A percentile compares a stretch with the other conserved stretches of the same genome.
Conservation (phyloP, 2,797 vertebrate genomes). For the Gallinago solitaria region DNA sequence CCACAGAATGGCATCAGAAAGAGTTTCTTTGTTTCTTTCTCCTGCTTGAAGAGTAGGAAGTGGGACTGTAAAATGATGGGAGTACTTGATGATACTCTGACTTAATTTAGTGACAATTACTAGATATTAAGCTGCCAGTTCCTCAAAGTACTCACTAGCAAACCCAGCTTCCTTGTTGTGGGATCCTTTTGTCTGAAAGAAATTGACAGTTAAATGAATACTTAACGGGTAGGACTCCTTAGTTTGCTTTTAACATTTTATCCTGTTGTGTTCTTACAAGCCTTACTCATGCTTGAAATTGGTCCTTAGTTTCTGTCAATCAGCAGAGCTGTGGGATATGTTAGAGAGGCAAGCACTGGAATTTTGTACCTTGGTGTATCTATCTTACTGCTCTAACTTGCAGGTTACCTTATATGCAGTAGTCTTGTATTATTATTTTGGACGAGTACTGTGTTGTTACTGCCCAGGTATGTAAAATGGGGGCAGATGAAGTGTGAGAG, state of each 20-base stretch:
- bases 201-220: not conserved
- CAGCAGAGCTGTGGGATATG: not conserved
- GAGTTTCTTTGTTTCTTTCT: not conserved
- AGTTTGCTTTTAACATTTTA: not conserved
- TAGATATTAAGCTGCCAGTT: not conserved
- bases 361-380: not conserved
- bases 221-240: not conserved
- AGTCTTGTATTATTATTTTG: not conserved
- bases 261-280: not conserved
- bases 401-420: not conserved
- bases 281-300: not conserved
- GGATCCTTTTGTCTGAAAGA: not conserved
- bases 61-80: not conserved
- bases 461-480: not conserved
- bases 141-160: not conserved
- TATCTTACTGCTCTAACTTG: not conserved
- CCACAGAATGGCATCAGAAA: not conserved
- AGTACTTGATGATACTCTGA: not conserved
- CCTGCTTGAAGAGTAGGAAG: not conserved
- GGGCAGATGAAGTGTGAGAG: not conserved
- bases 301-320: not conserved
- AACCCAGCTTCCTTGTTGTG: not conserved
- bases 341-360: not conserved
- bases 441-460: not conserved
- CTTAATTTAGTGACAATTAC: not conserved